Evolutionary conservation across 2,113 vertebrate species (phyloP).

Genomic region (Picathartes gymnocephalus): DNA sequence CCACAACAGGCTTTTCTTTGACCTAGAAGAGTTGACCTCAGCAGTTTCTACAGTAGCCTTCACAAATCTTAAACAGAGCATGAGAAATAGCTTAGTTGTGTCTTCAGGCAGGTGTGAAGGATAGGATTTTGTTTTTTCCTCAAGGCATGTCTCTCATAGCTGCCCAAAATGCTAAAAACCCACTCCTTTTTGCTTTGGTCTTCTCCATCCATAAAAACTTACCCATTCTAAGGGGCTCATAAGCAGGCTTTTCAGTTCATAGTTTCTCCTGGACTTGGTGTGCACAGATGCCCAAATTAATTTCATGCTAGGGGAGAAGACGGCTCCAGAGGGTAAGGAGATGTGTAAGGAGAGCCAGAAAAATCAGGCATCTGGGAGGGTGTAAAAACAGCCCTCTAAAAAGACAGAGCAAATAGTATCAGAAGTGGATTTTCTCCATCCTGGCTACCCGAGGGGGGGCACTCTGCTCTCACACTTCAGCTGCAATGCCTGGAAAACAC

Average conservation of each 20-base stretch:
- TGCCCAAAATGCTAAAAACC: neutral
- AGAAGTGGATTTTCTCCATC: neutral
- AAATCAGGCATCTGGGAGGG: neutral
- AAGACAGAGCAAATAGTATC: neutral
- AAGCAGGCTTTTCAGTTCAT: neutral
- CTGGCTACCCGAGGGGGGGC: neutral
- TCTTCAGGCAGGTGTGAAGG: neutral
- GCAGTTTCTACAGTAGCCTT: neutral
- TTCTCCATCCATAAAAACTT: neutral
- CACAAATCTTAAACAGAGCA: neutral
- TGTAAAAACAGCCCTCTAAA: neutral
- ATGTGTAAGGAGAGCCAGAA: neutral
- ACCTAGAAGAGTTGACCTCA: neutral
- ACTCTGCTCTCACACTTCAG: neutral
- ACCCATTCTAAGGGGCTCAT: neutral
- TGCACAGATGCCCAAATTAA: neutral
- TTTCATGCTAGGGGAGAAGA: neutral
- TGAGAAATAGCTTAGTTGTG: neutral
- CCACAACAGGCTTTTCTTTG: neutral
- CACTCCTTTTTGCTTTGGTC: neutral
- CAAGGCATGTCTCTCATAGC: fast-evolving
- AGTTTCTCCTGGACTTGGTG: neutral
- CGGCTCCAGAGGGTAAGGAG: neutral
- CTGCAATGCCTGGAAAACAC: neutral
- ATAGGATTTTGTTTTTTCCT: neutral